Evolutionary conservation across 2,113 vertebrate species (phyloP).

Genomic region (Scortum barcoo): DNA sequence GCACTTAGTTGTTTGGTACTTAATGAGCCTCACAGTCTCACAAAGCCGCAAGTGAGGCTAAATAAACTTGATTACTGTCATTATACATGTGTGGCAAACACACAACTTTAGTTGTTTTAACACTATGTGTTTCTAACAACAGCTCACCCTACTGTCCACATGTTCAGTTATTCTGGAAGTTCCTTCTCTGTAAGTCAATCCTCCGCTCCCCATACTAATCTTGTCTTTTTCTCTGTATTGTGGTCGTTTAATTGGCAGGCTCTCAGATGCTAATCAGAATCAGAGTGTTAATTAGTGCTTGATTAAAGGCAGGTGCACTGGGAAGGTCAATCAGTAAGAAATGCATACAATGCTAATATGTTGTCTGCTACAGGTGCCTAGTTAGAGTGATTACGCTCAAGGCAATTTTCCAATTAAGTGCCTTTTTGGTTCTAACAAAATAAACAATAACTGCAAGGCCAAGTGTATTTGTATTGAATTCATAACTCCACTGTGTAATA

Average conservation of each 20-base stretch:
- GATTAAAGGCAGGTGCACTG: conserved; percentile 59
- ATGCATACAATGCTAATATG: conserved; percentile 41
- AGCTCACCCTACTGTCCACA: background rate
- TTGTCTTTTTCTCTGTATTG: background rate
- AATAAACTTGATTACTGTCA: background rate
- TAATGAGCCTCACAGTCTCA: background rate
- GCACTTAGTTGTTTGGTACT: background rate
- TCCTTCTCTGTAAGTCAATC: background rate
- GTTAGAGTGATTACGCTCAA: conserved; percentile 29
- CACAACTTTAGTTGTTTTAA: background rate
- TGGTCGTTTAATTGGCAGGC: conserved; percentile 6
- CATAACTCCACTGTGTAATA: conserved; percentile 12
- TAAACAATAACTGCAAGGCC: conserved; percentile 8
- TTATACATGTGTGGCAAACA: background rate
- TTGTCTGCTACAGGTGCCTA: conserved; percentile 20
- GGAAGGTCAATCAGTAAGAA: conserved; percentile 50
- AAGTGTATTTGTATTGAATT: background rate
- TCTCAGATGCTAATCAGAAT: conserved; percentile 43
- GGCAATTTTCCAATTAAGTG: conserved; percentile 36
- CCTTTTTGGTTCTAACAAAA: conserved; percentile 8
- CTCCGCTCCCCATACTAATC: background rate
- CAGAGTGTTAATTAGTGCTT: conserved; percentile 39
- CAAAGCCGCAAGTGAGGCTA: background rate
- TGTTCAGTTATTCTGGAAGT: background rate
- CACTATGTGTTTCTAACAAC: background rate